Conservation (phyloP, 1,140 invertebrate species). For the Cataglyphis hispanica region DNA sequence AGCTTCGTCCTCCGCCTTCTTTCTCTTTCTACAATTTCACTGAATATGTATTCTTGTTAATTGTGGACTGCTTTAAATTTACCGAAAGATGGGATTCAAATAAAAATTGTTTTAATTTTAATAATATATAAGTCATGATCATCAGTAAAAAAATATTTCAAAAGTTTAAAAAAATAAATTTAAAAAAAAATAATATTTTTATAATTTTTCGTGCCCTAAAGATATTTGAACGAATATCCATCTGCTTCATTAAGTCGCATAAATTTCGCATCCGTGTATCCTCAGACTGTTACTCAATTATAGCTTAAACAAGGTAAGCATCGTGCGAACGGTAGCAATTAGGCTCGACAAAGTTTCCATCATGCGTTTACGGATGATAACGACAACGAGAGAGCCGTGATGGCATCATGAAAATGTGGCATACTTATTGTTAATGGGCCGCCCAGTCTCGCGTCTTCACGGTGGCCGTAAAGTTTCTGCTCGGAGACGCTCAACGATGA, state of each 20-base stretch:
- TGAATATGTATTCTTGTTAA: background rate
- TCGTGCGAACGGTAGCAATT: conserved; percentile 63
- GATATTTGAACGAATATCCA: background rate
- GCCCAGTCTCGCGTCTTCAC: conserved; percentile 21
- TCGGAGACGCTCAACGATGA: conserved; percentile 44
- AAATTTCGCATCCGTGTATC: background rate
- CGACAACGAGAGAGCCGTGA: conserved; percentile 1
- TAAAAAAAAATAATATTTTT: background rate
- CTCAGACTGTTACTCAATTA: too few relatives aligned
- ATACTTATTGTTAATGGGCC: conserved; percentile 68
- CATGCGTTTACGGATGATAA: conserved; percentile 31
- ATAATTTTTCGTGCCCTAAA: background rate
- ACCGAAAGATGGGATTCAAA: background rate
- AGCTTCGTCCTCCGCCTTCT: background rate
- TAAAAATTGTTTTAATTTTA: conserved; percentile 31
- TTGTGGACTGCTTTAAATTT: conserved; percentile 28
- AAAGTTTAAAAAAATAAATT: background rate
- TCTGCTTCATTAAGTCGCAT: background rate
- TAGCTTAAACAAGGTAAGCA: background rate
- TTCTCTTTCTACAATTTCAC: conserved; percentile 43
- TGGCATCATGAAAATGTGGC: conserved; percentile 66
- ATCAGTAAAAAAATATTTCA: background rate
- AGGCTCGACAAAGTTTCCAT: conserved; percentile 62
- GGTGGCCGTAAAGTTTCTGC: conserved; percentile 36
- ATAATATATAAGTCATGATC: background rate